A percentile compares a stretch with the other conserved stretches of the same genome.
Evolutionary conservation across 2,888 invertebrate genomes (phyloP).

Genomic region (Artemia sp.): DNA sequence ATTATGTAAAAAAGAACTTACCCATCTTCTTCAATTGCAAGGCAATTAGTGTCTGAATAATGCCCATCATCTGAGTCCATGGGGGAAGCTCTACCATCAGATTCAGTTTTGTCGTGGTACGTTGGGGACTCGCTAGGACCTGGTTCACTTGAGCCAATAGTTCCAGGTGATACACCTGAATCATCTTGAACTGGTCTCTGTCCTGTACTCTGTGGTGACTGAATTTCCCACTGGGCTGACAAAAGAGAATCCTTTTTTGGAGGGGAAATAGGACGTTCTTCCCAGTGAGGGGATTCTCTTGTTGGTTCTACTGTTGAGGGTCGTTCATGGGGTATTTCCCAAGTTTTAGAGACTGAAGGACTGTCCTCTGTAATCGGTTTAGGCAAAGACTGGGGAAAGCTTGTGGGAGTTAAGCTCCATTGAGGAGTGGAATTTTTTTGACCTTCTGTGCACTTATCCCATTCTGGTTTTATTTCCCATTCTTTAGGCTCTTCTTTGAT

Average conservation of each 20-base stretch:
- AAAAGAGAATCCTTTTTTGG: neutral
- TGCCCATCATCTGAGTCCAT: conserved; percentile 19
- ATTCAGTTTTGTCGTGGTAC: neutral
- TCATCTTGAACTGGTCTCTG: conserved; percentile 39
- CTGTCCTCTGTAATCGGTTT: neutral
- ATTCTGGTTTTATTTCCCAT: conserved; percentile 9
- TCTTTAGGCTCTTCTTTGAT: conserved; percentile 6
- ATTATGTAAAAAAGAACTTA: neutral
- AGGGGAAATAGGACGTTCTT: conserved; percentile 9
- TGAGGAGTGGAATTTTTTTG: neutral
- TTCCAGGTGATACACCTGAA: conserved; percentile 42
- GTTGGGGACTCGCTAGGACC: conserved; percentile 4
- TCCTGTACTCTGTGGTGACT: conserved; percentile 30
- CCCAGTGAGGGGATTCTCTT: conserved; percentile 14
- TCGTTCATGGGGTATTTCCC: neutral
- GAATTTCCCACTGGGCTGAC: neutral
- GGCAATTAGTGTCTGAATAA: conserved; percentile 19
- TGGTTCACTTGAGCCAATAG: conserved; percentile 16
- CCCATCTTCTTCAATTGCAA: conserved; percentile 8
- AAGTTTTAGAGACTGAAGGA: neutral
- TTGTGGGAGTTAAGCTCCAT: neutral
- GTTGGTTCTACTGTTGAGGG: neutral
- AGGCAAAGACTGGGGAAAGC: neutral
- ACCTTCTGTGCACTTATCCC: conserved; percentile 1
- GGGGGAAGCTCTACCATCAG: conserved; percentile 20